Base-by-base conservation (phyloP, 1,140 invertebrate genomes). In the Ooceraea biroi region DNA sequence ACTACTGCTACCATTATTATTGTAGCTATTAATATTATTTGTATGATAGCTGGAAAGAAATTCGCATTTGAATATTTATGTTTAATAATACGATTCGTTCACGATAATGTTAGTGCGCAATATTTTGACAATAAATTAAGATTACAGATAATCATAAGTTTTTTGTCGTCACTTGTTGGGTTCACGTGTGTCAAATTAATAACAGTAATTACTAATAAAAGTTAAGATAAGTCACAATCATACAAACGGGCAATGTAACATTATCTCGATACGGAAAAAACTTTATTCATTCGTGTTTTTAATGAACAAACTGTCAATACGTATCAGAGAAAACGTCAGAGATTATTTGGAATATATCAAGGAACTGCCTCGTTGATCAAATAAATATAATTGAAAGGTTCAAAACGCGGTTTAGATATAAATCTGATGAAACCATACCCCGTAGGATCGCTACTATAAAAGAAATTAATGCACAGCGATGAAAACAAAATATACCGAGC, bases 191-290 rank as follows among this genome's bases (percentile, higher is more conserved):
- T 48, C 44, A n/a, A 36, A 22, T 69, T 63, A 63, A 63, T 61
- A 44, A 44, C 44, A 27, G n/a, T 58, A 36, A 60, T 22, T 44
- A 14, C 55, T 55, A 76, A 36, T 71, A 84, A 84, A 36, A 7
- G 36, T 65, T n/a, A 69, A 50, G 55, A 69, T 71, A 63, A 84
- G 68, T 71, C 22, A 17, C 8, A 22, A 19, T 71, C 25, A 52
- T 22, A 8, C 27, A 22, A 11, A 19, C 17, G 25, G 10, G 5
- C 19, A 55, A 22, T 19, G n/a, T 7, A 55, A 27, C 25, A 69
- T 36, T 22, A 61, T 61, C 5, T 25, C 30, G 11, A 10, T 46
- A 44, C 36, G 3, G 5, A n/a, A 10, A 19, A 1, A 41, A 66
- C 22, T 46, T 66, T 22, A 66, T 22, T 46, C 44, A 14, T 12